phyloP scores from a whole-genome alignment of 2,113 vertebrate genomes.

The Jacana jacana region DNA sequence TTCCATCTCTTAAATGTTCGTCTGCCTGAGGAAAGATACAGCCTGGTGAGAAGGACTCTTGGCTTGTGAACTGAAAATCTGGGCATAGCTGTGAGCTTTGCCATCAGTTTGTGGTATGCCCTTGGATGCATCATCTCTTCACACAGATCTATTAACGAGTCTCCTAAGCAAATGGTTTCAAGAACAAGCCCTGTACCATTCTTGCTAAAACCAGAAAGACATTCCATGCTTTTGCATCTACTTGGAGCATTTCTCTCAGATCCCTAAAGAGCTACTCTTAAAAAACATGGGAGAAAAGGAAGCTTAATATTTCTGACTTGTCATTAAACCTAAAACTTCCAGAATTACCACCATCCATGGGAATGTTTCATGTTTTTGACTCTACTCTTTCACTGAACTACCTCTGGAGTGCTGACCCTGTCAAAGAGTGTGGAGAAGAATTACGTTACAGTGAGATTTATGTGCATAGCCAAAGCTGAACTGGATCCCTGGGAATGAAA shows the following conservation, averaged over 20 bases:
- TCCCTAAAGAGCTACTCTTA: neutral
- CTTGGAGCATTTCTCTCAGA: neutral
- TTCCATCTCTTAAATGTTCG: neutral
- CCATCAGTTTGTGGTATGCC: neutral
- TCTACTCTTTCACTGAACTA: neutral
- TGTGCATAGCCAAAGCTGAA: neutral
- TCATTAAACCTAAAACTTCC: neutral
- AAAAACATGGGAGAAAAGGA: neutral
- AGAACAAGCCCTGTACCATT: neutral
- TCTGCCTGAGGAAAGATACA: neutral
- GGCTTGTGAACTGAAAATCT: neutral
- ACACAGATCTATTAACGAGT: neutral
- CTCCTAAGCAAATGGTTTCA: neutral
- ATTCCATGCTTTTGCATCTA: neutral
- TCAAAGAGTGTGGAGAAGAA: neutral
- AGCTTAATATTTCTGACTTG: neutral
- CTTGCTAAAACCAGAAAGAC: neutral
- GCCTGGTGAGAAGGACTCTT: neutral
- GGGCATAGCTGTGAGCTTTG: neutral
- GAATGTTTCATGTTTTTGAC: neutral
- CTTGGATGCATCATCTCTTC: neutral
- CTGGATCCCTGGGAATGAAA: constrained; percentile 5
- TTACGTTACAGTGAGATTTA: neutral
- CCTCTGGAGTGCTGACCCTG: constrained; percentile 3
- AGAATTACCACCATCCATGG: neutral